Percentiles rank a stretch among this genome's conserved stretches.
Evolutionary conservation across 1,140 invertebrate genomes (phyloP).

Genomic region (Drosophila guanche): DNA sequence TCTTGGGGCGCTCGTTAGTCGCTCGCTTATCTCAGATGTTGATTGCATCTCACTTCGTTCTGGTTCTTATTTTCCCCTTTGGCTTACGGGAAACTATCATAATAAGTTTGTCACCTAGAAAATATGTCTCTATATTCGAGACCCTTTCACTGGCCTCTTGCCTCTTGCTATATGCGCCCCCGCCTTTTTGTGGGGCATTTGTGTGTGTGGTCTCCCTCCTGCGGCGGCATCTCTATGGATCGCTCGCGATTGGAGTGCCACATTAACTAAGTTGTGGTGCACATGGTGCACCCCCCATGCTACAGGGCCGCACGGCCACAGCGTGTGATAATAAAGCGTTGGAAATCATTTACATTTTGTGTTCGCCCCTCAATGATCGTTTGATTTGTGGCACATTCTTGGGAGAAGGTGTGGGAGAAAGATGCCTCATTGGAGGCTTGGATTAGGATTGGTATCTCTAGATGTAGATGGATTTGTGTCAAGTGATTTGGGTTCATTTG

Average conservation of each 20-base stretch:
- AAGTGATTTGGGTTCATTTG: slow-evolving; percentile 18
- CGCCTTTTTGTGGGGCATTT: slow-evolving; percentile 17
- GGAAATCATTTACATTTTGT: slow-evolving; percentile 71
- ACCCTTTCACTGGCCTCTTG: slow-evolving; percentile 65
- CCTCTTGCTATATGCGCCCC: not conserved
- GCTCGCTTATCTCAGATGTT: slow-evolving; percentile 67
- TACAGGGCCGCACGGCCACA: slow-evolving; percentile 11
- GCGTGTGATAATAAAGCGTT: slow-evolving; percentile 72
- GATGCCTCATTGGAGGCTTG: too few relatives aligned
- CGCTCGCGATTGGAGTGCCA: slow-evolving; percentile 42
- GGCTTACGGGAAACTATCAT: slow-evolving; percentile 29
- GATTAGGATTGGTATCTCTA: not conserved
- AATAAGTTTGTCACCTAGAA: slow-evolving; percentile 83
- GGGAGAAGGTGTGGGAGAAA: slow-evolving; percentile 14
- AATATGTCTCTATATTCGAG: slow-evolving; percentile 71
- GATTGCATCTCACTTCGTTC: slow-evolving; percentile 72
- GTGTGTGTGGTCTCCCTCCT: slow-evolving; percentile 68
- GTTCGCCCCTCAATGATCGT: slow-evolving; percentile 16
- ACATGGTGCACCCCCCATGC: slow-evolving; percentile 12
- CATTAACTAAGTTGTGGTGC: slow-evolving; percentile 63
- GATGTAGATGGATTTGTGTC: slow-evolving; percentile 22
- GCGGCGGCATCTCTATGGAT: slow-evolving; percentile 48
- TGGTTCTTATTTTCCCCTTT: slow-evolving; percentile 27
- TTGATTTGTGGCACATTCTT: slow-evolving; percentile 47
- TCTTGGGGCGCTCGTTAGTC: slow-evolving; percentile 54